Percentiles rank a stretch among this genome's conserved stretches.
Conservation (phyloP, 92 coral and sea anemone species). For the Ricordea florida region DNA sequence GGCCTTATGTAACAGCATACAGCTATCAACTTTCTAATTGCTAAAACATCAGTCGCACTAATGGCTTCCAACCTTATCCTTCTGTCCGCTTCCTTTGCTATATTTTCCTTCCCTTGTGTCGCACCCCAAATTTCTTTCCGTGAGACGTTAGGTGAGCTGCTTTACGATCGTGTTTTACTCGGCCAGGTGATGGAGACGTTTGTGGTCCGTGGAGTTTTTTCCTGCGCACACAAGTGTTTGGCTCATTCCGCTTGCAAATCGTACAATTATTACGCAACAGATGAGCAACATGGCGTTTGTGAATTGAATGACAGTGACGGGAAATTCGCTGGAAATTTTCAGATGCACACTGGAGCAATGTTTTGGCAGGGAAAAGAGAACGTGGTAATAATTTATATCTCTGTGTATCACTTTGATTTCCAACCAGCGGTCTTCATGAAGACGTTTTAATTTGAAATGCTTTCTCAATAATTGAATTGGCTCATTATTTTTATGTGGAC, state of each 20-base stretch:
- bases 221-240: slow-evolving; percentile 49
- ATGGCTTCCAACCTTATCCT: no score
- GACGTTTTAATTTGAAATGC: no score
- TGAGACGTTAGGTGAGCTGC: not conserved
- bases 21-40: no score
- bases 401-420: no score
- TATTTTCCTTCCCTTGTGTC: no score
- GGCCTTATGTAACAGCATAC: no score
- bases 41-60: no score
- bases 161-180: not conserved
- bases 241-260: slow-evolving; percentile 31
- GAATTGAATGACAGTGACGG: slow-evolving; percentile 8
- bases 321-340: not conserved
- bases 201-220: not conserved
- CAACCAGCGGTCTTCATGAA: no score
- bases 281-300: slow-evolving; percentile 1
- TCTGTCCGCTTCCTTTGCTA: no score
- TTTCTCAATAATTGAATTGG: no score
- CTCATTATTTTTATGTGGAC: no score
- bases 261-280: slow-evolving; percentile 25
- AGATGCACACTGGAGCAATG: not conserved
- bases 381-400: not conserved
- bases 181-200: not conserved
- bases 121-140: no score
- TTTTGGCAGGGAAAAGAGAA: not conserved